Conservation (phyloP, 2,888 invertebrate species). For the Schizaphis graminum region DNA sequence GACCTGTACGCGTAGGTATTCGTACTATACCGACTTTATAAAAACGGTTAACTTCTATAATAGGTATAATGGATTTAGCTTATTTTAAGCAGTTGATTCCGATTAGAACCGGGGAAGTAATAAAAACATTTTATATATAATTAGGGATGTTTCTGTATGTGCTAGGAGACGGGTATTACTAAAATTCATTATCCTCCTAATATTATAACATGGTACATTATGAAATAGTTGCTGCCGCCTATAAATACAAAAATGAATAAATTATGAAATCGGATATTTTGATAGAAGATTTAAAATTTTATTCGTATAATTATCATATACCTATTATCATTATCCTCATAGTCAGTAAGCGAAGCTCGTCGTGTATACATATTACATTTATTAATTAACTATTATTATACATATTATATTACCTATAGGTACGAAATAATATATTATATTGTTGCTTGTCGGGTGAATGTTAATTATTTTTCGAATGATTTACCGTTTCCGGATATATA, state of each 20-base stretch:
- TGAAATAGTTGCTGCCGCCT: neutral
- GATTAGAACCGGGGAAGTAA: neutral
- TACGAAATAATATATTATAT: neutral
- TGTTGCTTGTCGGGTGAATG: neutral
- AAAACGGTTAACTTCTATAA: neutral
- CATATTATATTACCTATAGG: neutral
- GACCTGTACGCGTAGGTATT: neutral
- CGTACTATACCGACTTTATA: neutral
- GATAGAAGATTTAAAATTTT: neutral
- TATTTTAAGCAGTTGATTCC: neutral
- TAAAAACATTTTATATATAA: neutral
- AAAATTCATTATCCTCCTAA: neutral
- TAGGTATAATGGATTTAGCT: neutral
- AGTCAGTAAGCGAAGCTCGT: neutral
- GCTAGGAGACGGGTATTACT: neutral
- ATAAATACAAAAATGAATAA: neutral
- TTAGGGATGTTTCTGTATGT: neutral
- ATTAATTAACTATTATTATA: neutral
- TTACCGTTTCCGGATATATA: neutral
- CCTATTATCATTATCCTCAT: neutral
- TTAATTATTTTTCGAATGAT: neutral
- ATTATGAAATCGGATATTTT: neutral
- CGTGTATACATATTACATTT: too few species aligned
- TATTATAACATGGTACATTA: neutral
- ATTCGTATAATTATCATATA: neutral